phyloP scores from a whole-genome alignment of 1,140 invertebrate species.

The Diploscapter pachys region DNA sequence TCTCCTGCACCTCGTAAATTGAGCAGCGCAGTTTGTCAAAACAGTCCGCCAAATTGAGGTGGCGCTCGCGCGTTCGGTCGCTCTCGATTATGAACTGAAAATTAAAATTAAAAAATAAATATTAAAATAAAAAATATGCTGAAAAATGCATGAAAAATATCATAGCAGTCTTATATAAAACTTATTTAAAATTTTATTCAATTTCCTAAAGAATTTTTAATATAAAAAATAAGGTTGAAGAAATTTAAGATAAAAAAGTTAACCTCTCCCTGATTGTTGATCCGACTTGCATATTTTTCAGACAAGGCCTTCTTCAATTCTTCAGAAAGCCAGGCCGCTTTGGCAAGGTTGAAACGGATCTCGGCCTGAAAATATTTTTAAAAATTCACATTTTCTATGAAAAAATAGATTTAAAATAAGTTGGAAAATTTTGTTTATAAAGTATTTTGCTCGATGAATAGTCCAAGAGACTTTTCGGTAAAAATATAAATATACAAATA shows the following conservation, averaged over 20 bases:
- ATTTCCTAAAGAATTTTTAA: neutral
- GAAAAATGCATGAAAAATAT: neutral
- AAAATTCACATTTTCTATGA: too few relatives aligned
- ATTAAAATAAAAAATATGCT: neutral
- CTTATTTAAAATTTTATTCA: neutral
- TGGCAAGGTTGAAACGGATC: conserved; percentile 26
- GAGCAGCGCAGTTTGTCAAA: conserved; percentile 28
- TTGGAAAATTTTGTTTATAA: neutral
- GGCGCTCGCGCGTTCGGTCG: conserved; percentile 26
- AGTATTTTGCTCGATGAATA: neutral
- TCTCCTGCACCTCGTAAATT: conserved; percentile 23
- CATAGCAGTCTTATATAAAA: neutral
- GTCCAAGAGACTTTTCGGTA: too few relatives aligned
- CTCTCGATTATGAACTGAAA: conserved; percentile 35
- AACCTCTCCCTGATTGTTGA: conserved; percentile 32
- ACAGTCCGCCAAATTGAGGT: conserved; percentile 29
- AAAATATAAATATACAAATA: neutral
- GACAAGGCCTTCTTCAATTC: conserved; percentile 5
- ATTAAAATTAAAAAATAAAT: neutral
- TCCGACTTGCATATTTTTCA: conserved; percentile 20
- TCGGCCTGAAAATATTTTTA: conserved; percentile 12
- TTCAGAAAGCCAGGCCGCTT: conserved; percentile 15
- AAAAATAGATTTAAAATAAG: too few relatives aligned
- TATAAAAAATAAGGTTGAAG: neutral
- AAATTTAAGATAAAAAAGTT: conserved; percentile 3